These are phyloP conservation scores for Adelphocoris suturalis DNA, from an alignment of 2,888 invertebrate genomes.

Conservation along the genomic window DNA sequence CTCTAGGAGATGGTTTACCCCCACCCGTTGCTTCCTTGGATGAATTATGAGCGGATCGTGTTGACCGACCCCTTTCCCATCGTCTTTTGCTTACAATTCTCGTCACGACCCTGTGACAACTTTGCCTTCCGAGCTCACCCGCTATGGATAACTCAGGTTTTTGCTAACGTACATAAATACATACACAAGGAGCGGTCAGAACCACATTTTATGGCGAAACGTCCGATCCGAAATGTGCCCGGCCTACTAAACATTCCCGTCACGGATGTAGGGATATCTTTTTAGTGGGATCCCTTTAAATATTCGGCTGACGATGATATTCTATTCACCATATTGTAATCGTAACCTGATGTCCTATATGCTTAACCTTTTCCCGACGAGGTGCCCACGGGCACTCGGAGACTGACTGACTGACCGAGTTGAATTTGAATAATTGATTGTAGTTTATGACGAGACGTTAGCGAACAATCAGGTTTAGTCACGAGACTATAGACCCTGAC, in stretches of 20 bases:
- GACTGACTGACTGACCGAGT: too few species aligned
- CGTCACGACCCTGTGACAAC: constrained; percentile 65
- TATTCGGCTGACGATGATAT: background rate
- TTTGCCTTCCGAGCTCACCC: constrained; percentile 42
- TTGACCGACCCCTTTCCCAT: constrained; percentile 40
- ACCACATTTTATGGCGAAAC: background rate
- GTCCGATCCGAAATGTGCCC: background rate
- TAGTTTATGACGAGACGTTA: too few species aligned
- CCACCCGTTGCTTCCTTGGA: background rate
- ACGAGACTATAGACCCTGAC: too few species aligned
- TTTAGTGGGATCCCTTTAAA: background rate
- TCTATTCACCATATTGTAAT: background rate
- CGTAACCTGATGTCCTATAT: background rate
- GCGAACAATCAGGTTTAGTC: too few species aligned
- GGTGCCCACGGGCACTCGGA: too few species aligned
- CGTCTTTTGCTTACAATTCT: constrained; percentile 36
- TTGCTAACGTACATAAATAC: constrained; percentile 38
- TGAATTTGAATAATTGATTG: too few species aligned
- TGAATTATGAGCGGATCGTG: constrained; percentile 60
- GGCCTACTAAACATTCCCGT: background rate
- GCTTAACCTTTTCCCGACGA: background rate
- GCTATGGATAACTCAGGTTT: constrained; percentile 7
- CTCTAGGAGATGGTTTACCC: background rate
- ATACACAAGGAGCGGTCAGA: constrained; percentile 20
- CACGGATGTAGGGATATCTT: constrained; percentile 1